A percentile compares a stretch with the other conserved stretches of the same genome.
phyloP scores from a whole-genome alignment of 1,140 invertebrate genomes.

The Pseudomyrmex gracilis region DNA sequence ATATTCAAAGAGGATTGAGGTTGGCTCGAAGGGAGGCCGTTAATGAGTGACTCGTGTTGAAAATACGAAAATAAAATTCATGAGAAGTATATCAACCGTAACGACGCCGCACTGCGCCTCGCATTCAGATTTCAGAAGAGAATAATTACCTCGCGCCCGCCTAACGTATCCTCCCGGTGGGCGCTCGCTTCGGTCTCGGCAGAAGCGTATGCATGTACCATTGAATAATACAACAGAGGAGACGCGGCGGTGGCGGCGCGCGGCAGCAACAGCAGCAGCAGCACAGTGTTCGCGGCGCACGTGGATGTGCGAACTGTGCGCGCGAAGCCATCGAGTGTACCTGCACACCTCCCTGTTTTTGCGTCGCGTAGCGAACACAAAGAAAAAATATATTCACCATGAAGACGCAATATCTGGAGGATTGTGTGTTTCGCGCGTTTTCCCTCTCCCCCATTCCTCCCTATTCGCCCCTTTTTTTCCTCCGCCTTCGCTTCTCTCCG shows the following conservation, averaged over 20 bases:
- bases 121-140: constrained; percentile 44
- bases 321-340: constrained; percentile 50
- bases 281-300: constrained; percentile 17
- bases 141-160: constrained; percentile 41
- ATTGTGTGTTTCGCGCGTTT: constrained; percentile 71
- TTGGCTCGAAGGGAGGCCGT: background rate
- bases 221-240: constrained; percentile 57
- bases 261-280: background rate
- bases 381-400: constrained; percentile 78
- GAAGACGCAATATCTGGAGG: constrained; percentile 78
- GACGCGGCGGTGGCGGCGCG: too few species aligned
- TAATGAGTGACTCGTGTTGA: constrained; percentile 1
- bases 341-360: constrained; percentile 24
- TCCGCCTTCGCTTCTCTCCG: constrained; percentile 52
- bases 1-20: background rate
- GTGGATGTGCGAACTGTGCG: constrained; percentile 54
- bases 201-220: constrained; percentile 24
- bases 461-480: constrained; percentile 41
- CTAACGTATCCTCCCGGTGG: constrained; percentile 27
- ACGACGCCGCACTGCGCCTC: background rate
- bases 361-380: constrained; percentile 35
- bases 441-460: constrained; percentile 30
- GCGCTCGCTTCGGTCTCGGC: constrained; percentile 4
- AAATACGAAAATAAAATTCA: constrained; percentile 33
- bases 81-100: background rate